A percentile compares a stretch with the other conserved stretches of the same genome.
These are phyloP conservation scores for Melozone crissalis DNA, from an alignment of 2,113 vertebrate genomes.

Conservation along the genomic window DNA sequence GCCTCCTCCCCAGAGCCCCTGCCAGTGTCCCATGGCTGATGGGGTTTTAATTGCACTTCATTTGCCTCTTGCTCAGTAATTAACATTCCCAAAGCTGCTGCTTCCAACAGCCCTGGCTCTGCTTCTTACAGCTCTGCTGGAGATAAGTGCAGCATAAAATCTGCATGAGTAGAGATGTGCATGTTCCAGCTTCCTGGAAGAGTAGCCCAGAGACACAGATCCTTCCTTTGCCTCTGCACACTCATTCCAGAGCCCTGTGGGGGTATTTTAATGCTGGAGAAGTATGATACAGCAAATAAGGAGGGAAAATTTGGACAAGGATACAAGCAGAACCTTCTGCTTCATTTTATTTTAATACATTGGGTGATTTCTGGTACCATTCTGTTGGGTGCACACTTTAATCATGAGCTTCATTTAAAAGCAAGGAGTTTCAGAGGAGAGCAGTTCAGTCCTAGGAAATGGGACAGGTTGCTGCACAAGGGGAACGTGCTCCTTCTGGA, in stretches of 20 bases:
- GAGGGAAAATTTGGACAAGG: background rate
- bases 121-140: background rate
- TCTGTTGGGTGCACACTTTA: fast-evolving
- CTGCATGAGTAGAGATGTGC: background rate
- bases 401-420: background rate
- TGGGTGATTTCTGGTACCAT: background rate
- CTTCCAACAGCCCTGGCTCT: background rate
- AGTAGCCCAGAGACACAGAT: background rate
- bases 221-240: background rate
- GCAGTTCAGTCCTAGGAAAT: background rate
- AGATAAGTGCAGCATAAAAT: background rate
- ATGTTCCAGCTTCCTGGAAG: background rate
- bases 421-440: background rate
- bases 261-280: background rate
- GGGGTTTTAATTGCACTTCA: background rate
- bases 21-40: background rate
- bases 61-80: background rate
- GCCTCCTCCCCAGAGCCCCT: background rate
- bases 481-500: background rate
- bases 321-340: background rate
- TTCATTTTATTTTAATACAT: fast-evolving
- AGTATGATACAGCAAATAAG: background rate
- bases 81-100: background rate
- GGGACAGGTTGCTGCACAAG: background rate
- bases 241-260: background rate